Evolutionary conservation across 2,113 vertebrate species (phyloP).

Genomic region (Larimichthys crocea): DNA sequence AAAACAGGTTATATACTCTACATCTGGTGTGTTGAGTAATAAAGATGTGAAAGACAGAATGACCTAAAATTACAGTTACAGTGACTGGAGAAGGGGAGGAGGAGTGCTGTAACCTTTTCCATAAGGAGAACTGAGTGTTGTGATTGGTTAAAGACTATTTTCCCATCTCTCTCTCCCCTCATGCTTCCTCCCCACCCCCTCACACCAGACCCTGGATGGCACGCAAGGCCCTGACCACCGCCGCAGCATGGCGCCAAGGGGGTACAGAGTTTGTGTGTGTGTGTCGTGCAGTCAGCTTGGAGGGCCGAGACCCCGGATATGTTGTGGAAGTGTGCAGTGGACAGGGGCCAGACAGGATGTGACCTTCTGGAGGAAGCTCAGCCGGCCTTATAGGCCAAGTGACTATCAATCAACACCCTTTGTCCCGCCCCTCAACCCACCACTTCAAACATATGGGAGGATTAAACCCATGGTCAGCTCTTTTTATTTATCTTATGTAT

Average conservation of each 20-base stretch:
- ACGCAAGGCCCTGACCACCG: constrained; percentile 76
- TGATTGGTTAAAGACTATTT: constrained; percentile 66
- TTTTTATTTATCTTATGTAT: constrained; percentile 36
- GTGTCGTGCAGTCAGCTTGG: constrained; percentile 34
- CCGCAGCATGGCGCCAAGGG: constrained; percentile 74
- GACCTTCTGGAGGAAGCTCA: constrained; percentile 82
- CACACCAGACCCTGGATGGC: constrained; percentile 68
- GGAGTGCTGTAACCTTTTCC: constrained; percentile 70
- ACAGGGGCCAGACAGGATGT: constrained; percentile 85
- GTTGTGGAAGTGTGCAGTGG: constrained; percentile 85
- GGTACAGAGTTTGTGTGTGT: constrained; percentile 43
- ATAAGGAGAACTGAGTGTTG: constrained; percentile 58
- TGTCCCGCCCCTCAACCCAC: constrained; percentile 66
- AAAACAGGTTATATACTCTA: constrained; percentile 56
- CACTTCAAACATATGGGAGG: constrained; percentile 74
- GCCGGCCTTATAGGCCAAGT: constrained; percentile 74
- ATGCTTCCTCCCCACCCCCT: constrained; percentile 43
- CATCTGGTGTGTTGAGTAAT: constrained; percentile 64
- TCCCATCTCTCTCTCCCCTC: constrained; percentile 49
- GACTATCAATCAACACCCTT: constrained; percentile 78
- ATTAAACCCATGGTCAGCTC: constrained; percentile 32
- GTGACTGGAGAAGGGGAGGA: constrained; percentile 35
- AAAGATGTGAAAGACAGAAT: constrained; percentile 56
- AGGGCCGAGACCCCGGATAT: constrained; percentile 80
- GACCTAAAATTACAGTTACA: constrained; percentile 52